Base-by-base conservation (phyloP, 2,888 invertebrate genomes). In the Notodonta dromedarius region DNA sequence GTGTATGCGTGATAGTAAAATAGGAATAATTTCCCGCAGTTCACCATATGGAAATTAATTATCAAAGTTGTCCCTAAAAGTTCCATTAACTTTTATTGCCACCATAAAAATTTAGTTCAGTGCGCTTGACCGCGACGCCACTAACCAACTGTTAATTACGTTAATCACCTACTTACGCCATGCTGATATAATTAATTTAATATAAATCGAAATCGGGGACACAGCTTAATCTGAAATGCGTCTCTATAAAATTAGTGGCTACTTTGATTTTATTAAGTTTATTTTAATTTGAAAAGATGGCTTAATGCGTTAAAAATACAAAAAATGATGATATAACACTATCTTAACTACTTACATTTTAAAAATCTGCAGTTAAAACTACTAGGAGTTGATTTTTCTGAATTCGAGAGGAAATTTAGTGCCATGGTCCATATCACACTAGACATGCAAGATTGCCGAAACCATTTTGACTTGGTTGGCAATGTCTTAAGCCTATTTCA, bases 61-160 rank as follows among this genome's bases (percentile, higher is more conserved):
- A 13, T n/a, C 46, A n/a, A 46, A 46, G 11, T 11, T 46, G 13
- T 5, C 12, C n/a, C 5, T n/a, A 13, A 13, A 39, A 12, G 32
- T 35, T 13, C 59, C 48, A 65, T 70, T 55, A 60, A 46, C 9
- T 50, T 66, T 60, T 50, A 55, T 4, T 56, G 51, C 24, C n/a
- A 55, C 53, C 42, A 58, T 62, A 52, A 60, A 56, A 60, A 62
- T 58, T 35, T 56, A 14, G 11, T 59, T 59, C 51, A 46, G 52
- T 48, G 32, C 39, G 60, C 55, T 62, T 14, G 16, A 53, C 56
- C 50, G 8, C 50, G 16, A 59, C 50, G 12, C 39, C 54, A 52
- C 35, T n/a, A 61, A 61, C 53, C 42, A 61, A 59, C 39, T 65
- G 58, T 44, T 57, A 67, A 62, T 61, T 61, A 59, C 57, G 46